Evolutionary conservation across 2,888 invertebrate genomes (phyloP).

Genomic region (Crematogaster levior): DNA sequence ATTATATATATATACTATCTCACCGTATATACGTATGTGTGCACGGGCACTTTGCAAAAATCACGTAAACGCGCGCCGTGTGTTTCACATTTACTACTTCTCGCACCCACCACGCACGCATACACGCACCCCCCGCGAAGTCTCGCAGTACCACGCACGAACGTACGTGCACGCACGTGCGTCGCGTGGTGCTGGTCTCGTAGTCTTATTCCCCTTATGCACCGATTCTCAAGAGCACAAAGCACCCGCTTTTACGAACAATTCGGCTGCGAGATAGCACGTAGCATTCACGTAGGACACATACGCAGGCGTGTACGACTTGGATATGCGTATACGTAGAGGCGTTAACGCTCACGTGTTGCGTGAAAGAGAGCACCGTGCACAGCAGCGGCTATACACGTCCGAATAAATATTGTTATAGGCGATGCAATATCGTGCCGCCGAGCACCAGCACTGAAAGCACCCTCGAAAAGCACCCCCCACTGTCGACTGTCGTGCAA

Average conservation of each 20-base stretch:
- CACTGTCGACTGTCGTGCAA: constrained; percentile 78
- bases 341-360: constrained; percentile 45
- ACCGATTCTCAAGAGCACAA: constrained; percentile 61
- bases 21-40: constrained; percentile 39
- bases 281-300: constrained; percentile 56
- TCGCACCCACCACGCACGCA: constrained; percentile 79
- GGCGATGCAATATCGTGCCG: constrained; percentile 76
- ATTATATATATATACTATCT: constrained; percentile 33
- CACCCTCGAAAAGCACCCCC: constrained; percentile 80
- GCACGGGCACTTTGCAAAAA: constrained; percentile 69
- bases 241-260: constrained; percentile 62
- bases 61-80: constrained; percentile 62
- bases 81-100: constrained; percentile 60
- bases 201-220: constrained; percentile 30
- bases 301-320: constrained; percentile 56
- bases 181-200: constrained; percentile 37
- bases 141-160: constrained; percentile 40
- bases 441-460: constrained; percentile 82
- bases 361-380: constrained; percentile 57
- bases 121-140: constrained; percentile 71
- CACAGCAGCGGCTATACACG: constrained; percentile 55
- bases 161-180: constrained; percentile 48
- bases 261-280: constrained; percentile 42
- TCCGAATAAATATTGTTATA: constrained; percentile 69
- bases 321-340: constrained; percentile 55